phyloP scores from a whole-genome alignment of 2,888 invertebrate species.

The Rhagophthalmus giganteus region DNA sequence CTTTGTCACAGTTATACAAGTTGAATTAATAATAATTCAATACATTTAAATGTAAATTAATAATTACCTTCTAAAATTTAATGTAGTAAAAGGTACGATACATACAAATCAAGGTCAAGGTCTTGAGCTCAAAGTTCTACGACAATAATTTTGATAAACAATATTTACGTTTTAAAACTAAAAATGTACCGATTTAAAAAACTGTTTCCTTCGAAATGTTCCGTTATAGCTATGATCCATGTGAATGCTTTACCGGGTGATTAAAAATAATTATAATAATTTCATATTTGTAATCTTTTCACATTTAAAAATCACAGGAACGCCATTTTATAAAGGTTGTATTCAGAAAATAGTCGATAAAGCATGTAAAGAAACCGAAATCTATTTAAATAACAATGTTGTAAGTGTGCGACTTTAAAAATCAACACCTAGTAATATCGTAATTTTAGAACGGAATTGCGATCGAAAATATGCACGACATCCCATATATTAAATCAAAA shows the following conservation, averaged over 20 bases:
- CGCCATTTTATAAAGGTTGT: constrained; percentile 61
- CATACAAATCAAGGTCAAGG: too few relatives aligned
- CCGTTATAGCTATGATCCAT: constrained; percentile 74
- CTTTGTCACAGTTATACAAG: too few relatives aligned
- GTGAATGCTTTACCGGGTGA: constrained; percentile 70
- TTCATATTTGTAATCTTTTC: neutral
- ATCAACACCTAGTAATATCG: neutral
- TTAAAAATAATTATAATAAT: neutral
- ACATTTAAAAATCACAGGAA: constrained; percentile 55
- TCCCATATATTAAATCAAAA: constrained; percentile 67
- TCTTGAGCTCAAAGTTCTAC: too few relatives aligned
- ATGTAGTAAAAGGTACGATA: too few relatives aligned
- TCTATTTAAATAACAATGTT: constrained; percentile 57
- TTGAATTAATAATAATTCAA: too few relatives aligned
- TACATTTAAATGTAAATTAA: too few relatives aligned
- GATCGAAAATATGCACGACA: constrained; percentile 80
- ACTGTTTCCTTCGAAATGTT: constrained; percentile 56
- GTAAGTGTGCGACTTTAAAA: constrained; percentile 19
- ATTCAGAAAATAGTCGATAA: constrained; percentile 61
- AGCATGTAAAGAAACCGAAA: constrained; percentile 64
- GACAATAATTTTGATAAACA: too few relatives aligned
- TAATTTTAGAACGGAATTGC: constrained; percentile 66
- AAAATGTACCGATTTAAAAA: constrained; percentile 47
- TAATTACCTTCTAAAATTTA: too few relatives aligned
- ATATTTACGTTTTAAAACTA: too few relatives aligned